Percentiles rank a stretch among this genome's conserved stretches.
phyloP scores from a whole-genome alignment of 2,888 invertebrate genomes.

The Toxonevra muliebris region DNA sequence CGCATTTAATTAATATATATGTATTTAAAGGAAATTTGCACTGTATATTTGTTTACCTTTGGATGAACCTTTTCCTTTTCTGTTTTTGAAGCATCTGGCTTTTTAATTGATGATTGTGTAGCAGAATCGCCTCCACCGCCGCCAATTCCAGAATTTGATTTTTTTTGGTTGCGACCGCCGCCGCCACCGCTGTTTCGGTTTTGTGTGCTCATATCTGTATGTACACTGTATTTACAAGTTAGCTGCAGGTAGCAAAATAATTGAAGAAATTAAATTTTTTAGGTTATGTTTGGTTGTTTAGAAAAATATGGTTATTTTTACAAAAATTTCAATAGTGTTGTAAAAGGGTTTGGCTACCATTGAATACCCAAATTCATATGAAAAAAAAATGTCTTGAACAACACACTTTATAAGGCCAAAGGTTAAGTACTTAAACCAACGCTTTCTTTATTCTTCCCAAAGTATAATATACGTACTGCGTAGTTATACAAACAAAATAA shows the following conservation, averaged over 20 bases:
- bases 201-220: constrained; percentile 67
- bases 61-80: constrained; percentile 70
- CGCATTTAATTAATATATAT: background rate
- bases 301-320: too few relatives aligned
- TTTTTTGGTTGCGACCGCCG: constrained; percentile 63
- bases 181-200: constrained; percentile 63
- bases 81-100: constrained; percentile 70
- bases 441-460: too few relatives aligned
- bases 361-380: too few relatives aligned
- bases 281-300: background rate
- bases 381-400: too few relatives aligned
- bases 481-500: background rate
- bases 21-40: background rate
- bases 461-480: background rate
- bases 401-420: too few relatives aligned
- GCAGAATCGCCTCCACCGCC: constrained; percentile 61
- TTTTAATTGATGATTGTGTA: constrained; percentile 65
- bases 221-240: constrained; percentile 66
- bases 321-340: background rate
- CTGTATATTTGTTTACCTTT: constrained; percentile 57
- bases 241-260: constrained; percentile 50
- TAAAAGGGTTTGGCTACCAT: too few relatives aligned
- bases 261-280: constrained; percentile 16
- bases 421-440: too few relatives aligned
- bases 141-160: constrained; percentile 59